Percentiles rank a stretch among this genome's conserved stretches.
Conservation (phyloP, 1,140 invertebrate genomes). For the Amyelois transitella region DNA sequence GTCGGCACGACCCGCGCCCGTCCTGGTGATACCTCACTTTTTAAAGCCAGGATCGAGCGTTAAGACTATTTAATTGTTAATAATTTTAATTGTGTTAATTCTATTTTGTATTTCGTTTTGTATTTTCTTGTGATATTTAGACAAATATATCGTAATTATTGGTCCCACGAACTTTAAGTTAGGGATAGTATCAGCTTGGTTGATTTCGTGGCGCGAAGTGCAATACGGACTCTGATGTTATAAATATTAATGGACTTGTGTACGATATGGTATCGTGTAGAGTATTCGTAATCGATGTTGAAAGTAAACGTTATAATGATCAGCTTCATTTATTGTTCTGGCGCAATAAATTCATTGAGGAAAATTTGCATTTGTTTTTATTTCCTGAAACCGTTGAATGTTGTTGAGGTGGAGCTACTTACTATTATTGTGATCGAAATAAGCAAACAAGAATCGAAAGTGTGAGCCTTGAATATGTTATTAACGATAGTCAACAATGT, state of each 20-base stretch:
- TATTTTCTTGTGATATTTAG: slow-evolving; percentile 74
- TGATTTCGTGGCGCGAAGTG: slow-evolving; percentile 54
- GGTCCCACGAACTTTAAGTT: slow-evolving; percentile 70
- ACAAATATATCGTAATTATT: slow-evolving; percentile 68
- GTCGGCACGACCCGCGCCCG: slow-evolving; percentile 41
- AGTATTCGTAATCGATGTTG: slow-evolving; percentile 72
- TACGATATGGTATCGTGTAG: slow-evolving; percentile 61
- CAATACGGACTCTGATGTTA: slow-evolving; percentile 63
- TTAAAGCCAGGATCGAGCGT: slow-evolving; percentile 28
- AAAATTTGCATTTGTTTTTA: slow-evolving; percentile 62
- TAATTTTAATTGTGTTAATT: slow-evolving; percentile 70
- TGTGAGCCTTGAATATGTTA: too few species aligned
- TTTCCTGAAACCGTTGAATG: slow-evolving; percentile 38
- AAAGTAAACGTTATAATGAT: slow-evolving; percentile 73
- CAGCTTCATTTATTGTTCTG: slow-evolving; percentile 73
- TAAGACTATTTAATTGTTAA: slow-evolving; percentile 70
- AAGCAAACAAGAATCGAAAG: too few species aligned
- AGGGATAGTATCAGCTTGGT: slow-evolving; percentile 54
- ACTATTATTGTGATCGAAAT: too few species aligned
- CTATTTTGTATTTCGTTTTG: slow-evolving; percentile 70
- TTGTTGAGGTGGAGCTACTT: too few species aligned
- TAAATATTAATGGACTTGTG: slow-evolving; percentile 55
- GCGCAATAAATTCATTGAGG: slow-evolving; percentile 72
- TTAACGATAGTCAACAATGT: too few species aligned
- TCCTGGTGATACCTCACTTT: slow-evolving; percentile 54